Base-by-base conservation (phyloP, 2,797 vertebrate genomes). In the Helicolenus hilgendorfi region DNA sequence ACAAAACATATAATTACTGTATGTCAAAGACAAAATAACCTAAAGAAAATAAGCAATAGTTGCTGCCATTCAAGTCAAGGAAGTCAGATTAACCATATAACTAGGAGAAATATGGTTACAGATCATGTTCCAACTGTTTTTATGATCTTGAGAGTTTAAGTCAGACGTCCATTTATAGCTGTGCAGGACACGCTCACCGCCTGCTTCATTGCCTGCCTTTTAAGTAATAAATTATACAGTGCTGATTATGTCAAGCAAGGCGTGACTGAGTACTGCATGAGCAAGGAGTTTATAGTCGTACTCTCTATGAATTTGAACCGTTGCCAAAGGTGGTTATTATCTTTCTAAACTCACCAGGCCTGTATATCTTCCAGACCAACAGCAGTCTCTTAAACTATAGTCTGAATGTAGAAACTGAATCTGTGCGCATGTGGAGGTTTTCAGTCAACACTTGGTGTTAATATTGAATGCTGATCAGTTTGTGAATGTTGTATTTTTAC, bases 291-390 rank as follows among this genome's bases (percentile, higher is more conserved):
- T 1, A 36, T 14, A 4, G n/a, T 59, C 4, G 3, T 45, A 5
- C 27, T 67, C 8, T 69, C 18, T 70, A 63, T 45, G 22, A 45
- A 49, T 20, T 4, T 31, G 69, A 81, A 27, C 22, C 65, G 22
- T 38, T 53, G 5, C 58, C 15, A 33, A 59, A 77, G 36, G 49
- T 72, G 24, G 33, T 84, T 11, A 74, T 90, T 82, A 80, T 87
- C 56, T 75, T 20, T 76, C 4, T 64, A 58, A 67, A 85, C 60
- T 60, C 35, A 58, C 8, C 11, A n/a, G 55, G n/a, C 53, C 62
- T 22, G 36, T 29, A 11, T 59, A 1, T 33, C 33, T 72, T 59
- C 70, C 49, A 67, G 8, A 18, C 9, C 55, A 64, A 29, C 0
- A 27, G 8, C 18, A 26, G 20, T 77, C 3, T 77, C 3, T 33